These are phyloP conservation scores for Pyrgus malvae DNA, from an alignment of 2,888 invertebrate species.

Conservation along the genomic window DNA sequence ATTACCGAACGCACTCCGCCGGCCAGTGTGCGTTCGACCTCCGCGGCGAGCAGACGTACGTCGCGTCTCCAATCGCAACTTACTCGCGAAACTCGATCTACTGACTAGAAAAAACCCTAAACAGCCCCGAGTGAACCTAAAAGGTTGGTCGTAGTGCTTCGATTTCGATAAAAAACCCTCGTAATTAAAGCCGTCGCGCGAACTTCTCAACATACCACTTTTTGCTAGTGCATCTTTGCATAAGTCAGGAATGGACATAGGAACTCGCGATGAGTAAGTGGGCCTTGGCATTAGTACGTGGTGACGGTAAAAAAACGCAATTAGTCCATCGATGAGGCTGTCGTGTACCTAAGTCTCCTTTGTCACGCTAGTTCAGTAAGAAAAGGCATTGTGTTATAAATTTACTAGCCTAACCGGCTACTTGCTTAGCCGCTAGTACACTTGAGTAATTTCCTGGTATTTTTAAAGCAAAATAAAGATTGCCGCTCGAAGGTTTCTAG, in stretches of 20 bases:
- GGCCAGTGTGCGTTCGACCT: slow-evolving; percentile 74
- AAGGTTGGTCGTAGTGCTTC: slow-evolving; percentile 68
- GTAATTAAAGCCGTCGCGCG: slow-evolving; percentile 49
- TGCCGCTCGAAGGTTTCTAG: slow-evolving; percentile 13
- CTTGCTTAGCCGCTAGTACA: slow-evolving; percentile 42
- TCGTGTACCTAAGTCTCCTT: slow-evolving; percentile 66
- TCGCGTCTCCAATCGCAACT: slow-evolving; percentile 68
- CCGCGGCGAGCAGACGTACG: slow-evolving; percentile 63
- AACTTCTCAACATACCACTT: slow-evolving; percentile 61
- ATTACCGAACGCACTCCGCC: slow-evolving; percentile 41
- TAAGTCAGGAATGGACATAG: slow-evolving; percentile 73
- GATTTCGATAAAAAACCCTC: slow-evolving; percentile 47
- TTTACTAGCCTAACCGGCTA: slow-evolving; percentile 62
- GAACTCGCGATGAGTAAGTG: slow-evolving; percentile 75
- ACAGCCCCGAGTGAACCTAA: slow-evolving; percentile 44
- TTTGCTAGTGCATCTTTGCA: slow-evolving; percentile 67
- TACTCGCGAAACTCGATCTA: slow-evolving; percentile 69
- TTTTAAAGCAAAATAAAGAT: slow-evolving; percentile 34
- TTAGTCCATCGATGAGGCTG: slow-evolving; percentile 67
- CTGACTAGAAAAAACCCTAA: slow-evolving; percentile 46
- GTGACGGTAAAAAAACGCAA: slow-evolving; percentile 76
- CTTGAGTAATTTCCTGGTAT: slow-evolving; percentile 47
- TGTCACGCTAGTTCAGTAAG: slow-evolving; percentile 66
- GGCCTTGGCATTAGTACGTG: slow-evolving; percentile 73
- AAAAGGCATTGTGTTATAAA: slow-evolving; percentile 72